Evolutionary conservation across 1,140 invertebrate species (phyloP).

Genomic region (Armadillidium nasatum): DNA sequence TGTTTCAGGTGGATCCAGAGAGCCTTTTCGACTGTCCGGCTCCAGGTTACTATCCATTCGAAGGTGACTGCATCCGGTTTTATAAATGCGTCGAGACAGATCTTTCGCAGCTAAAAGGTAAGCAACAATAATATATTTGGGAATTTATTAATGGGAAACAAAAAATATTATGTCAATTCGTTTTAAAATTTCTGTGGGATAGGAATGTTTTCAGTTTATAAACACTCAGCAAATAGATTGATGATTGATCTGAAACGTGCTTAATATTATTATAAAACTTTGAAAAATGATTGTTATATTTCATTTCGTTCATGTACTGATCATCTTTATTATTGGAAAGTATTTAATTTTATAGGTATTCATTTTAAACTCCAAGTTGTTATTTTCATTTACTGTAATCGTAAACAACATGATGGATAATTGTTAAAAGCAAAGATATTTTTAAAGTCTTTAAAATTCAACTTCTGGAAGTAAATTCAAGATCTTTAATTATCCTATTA

Average conservation of each 20-base stretch:
- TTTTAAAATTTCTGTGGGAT: neutral
- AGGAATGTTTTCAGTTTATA: neutral
- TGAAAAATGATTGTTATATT: neutral
- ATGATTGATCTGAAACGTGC: neutral
- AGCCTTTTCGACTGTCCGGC: conserved; percentile 58
- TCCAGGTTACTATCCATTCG: conserved; percentile 63
- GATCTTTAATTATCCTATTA: too few relatives aligned
- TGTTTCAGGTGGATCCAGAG: conserved; percentile 57
- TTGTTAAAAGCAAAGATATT: too few relatives aligned
- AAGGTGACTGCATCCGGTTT: conserved; percentile 62
- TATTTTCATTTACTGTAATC: too few relatives aligned
- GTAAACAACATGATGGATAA: too few relatives aligned
- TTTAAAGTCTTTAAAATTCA: too few relatives aligned
- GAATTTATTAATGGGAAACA: neutral
- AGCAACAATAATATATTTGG: neutral
- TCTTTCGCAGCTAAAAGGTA: conserved; percentile 57
- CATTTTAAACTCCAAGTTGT: too few relatives aligned
- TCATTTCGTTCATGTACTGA: too few relatives aligned
- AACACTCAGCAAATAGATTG: neutral
- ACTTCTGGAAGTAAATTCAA: too few relatives aligned
- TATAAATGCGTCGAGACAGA: conserved; percentile 62
- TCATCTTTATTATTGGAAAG: too few relatives aligned
- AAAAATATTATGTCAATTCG: neutral
- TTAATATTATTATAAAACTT: neutral
- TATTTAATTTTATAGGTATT: too few relatives aligned